Conservation (phyloP, 2,797 vertebrate genomes). For the Chrysolophus pictus region DNA sequence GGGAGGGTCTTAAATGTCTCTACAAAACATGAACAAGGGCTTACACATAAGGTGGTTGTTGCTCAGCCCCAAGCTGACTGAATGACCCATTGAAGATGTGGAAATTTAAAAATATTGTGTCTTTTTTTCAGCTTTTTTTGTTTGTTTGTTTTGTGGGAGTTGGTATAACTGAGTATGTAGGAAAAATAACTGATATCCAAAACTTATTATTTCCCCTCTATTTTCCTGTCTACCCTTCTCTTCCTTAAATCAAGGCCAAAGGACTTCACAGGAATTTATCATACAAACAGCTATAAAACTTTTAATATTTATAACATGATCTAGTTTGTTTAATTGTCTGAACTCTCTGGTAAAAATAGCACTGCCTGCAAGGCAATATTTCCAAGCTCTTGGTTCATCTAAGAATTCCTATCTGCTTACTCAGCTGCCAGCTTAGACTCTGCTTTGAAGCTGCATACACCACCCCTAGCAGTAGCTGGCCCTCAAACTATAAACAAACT, state of each 20-base stretch:
- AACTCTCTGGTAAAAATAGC: background rate
- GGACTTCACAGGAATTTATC: slow-evolving; percentile 35
- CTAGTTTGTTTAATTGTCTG: background rate
- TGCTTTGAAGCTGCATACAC: background rate
- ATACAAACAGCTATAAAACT: slow-evolving; percentile 19
- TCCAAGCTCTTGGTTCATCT: background rate
- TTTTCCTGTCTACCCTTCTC: background rate
- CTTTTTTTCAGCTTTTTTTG: background rate
- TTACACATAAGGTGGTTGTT: rapidly evolving
- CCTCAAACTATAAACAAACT: background rate
- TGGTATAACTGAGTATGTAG: background rate
- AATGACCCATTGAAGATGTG: rapidly evolving
- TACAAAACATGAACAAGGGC: background rate
- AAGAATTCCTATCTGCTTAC: slow-evolving; percentile 25
- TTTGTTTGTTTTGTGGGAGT: background rate
- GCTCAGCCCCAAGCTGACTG: background rate
- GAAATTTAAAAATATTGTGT: background rate
- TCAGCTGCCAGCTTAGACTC: slow-evolving; percentile 7
- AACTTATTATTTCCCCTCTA: slow-evolving; percentile 12
- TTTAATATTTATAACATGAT: slow-evolving; percentile 31
- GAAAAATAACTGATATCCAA: background rate
- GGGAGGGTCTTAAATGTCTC: background rate
- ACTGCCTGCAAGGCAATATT: background rate
- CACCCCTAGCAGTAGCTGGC: background rate
- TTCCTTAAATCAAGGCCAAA: background rate